Conservation (phyloP, 2,113 vertebrate species). For the Coreoperca whiteheadi region DNA sequence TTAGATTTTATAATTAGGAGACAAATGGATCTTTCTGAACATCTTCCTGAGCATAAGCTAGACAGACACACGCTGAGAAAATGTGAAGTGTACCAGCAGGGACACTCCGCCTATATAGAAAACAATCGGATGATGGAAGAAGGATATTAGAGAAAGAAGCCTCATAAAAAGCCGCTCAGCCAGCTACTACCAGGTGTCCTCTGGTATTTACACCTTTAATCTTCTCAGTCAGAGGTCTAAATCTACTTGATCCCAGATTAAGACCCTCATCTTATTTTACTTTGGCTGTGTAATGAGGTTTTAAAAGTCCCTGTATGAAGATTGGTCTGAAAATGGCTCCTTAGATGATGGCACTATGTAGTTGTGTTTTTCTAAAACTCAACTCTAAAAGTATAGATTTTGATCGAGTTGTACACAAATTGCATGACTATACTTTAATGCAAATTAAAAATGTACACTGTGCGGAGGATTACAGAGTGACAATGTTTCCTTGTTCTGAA, state of each 20-base stretch:
- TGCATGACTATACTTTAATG: conserved; percentile 22
- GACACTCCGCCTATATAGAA: conserved; percentile 32
- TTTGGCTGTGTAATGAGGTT: conserved; percentile 63
- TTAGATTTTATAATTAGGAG: conserved; percentile 66
- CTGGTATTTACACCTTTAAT: conserved; percentile 67
- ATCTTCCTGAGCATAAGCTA: conserved; percentile 31
- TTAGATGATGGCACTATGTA: conserved; percentile 31
- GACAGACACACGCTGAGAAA: conserved; percentile 49
- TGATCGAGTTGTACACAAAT: conserved; percentile 22
- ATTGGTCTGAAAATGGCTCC: conserved; percentile 31
- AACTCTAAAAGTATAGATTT: conserved; percentile 26
- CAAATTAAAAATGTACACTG: conserved; percentile 39
- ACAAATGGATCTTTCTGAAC: conserved; percentile 48
- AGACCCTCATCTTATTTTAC: conserved; percentile 67
- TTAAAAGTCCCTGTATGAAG: conserved; percentile 48
- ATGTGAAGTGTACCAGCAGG: conserved; percentile 56
- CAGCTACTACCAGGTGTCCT: conserved; percentile 53
- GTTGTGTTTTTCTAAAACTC: conserved; percentile 29
- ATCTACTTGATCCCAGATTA: conserved; percentile 70
- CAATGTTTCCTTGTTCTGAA: conserved; percentile 5
- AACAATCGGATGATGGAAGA: conserved; percentile 12
- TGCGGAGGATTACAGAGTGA: conserved; percentile 11
- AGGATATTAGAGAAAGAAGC: conserved; percentile 42
- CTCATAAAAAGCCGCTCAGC: conserved; percentile 37
- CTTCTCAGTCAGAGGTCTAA: conserved; percentile 58